Evolutionary conservation across 2,888 invertebrate species (phyloP), one percentile per base, ranked within the genome.

Genomic region (Camponotus fellah): DNA sequence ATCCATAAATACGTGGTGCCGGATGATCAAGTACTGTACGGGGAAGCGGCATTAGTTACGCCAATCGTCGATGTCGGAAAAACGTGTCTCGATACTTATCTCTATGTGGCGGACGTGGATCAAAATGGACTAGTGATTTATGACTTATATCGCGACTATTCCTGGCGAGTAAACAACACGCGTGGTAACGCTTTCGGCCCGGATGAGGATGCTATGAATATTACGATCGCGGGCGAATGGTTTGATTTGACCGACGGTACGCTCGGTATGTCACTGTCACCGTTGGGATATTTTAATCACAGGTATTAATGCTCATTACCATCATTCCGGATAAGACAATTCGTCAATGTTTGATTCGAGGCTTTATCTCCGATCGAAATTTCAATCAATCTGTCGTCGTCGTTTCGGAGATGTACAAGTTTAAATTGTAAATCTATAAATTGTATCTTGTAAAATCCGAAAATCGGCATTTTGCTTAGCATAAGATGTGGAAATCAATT

Each of bases 81-180:
- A 83, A 92, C 91, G 62, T 94, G 95, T 85, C 62, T 87, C 53
- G 93, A 95, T 83, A 88, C 94, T 76, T 91, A 91, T 90, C 91
- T 95, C 46, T 95, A 95, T 88, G 92, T 94, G 26, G 94, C 94
- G 68, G 95, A 95, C 82, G 94, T 95, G 32, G 90, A 92, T 65
- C 87, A 89, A 74, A 90, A 94, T 87, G 94, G 94, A 46, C 75
- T 95, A n/a, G 88, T 95, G 80, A 91, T 95, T 85, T 95, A 94
- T 84, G 92, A 93, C 88, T 84, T 93, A 0, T 86, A 87, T 76
- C 84, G 89, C 37, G 89, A 94, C 88, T 79, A 87, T 76, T 95
- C 95, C 34, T 95, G 94, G 93, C 92, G 95, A 82, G 82, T 94
- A 74, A 93, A 94, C 89, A 95, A 95, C 75, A 95, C 95, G 6